Base-by-base conservation (phyloP, 1,140 invertebrate genomes). In the Drosophila elegans region DNA sequence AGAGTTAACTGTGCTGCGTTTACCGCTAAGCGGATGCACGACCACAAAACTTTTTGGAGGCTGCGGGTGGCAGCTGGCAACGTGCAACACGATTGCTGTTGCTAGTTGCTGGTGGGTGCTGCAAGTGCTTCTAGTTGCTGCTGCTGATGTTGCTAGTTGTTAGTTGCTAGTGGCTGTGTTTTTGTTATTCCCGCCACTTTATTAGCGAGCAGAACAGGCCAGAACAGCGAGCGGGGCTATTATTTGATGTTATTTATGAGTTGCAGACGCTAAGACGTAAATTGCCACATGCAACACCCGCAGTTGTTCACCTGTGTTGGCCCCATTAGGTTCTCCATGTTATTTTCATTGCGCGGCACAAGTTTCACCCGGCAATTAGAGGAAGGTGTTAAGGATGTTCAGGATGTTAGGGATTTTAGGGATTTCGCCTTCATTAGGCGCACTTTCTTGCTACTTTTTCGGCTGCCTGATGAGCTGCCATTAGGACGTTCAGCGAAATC, bases 231-330 rank as follows among this genome's bases (percentile, higher is more conserved):
- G 29, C 48, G 25, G 29, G 62, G 72, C 80, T 64, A 80, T 80
- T 77, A 85, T 80, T 84, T 74, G 61, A 77, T 80, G 72, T 80
- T 85, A 80, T 85, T 84, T 84, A 85, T 84, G 81, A 71, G 62
- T 56, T 44, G 56, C 71, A 84, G 80, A 79, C 76, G 66, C 27
- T 51, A 39, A 67, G 66, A 54, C 57, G 57, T 27, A 57, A 60
- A 74, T 63, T 62, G 27, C 53, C 56, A 48, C 61, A 61, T 63
- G 51, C 67, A 44, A 71, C 49, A 34, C 60, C 38, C 29, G 36
- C 56, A 56, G 32, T 36, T 38, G 25, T 29, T 34, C 29, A 72
- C 60, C 78, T 76, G 59, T 7, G 36, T 25, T 36, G 16, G 10
- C 45, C 39, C 56, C 76, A 74, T 69, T 63, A 80, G 67, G 36